These are phyloP conservation scores for Cheiracanthium punctorium DNA, from an alignment of 2,888 invertebrate species.

Conservation along the genomic window DNA sequence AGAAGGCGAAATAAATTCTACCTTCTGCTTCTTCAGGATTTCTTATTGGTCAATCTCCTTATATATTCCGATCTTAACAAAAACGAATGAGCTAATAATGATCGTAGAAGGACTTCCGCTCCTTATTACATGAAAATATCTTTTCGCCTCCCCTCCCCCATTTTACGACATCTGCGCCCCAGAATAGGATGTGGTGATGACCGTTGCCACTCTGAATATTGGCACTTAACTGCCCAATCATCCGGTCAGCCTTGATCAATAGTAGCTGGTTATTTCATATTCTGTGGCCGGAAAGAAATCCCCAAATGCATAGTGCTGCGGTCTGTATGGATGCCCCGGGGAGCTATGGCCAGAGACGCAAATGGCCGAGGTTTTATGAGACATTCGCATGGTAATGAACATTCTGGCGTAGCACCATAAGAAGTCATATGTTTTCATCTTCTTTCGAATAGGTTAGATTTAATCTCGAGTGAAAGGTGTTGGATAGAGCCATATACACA, in stretches of 20 bases:
- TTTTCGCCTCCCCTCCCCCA: background rate
- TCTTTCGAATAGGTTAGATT: too few relatives aligned
- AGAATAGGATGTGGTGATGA: slow-evolving; percentile 24
- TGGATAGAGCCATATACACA: too few relatives aligned
- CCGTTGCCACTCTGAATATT: slow-evolving; percentile 63
- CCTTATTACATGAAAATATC: slow-evolving; percentile 11
- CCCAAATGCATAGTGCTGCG: slow-evolving; percentile 28
- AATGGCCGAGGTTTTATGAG: slow-evolving; percentile 60
- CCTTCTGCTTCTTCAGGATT: too few relatives aligned
- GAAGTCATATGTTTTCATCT: slow-evolving; percentile 50
- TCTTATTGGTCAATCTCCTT: too few relatives aligned
- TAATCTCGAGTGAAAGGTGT: too few relatives aligned
- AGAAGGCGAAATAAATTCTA: too few relatives aligned
- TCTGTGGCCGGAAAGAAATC: slow-evolving; percentile 34
- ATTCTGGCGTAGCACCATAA: slow-evolving; percentile 13
- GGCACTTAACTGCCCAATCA: slow-evolving; percentile 63
- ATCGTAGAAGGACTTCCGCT: slow-evolving; percentile 9
- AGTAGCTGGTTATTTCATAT: slow-evolving; percentile 47
- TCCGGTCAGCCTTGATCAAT: slow-evolving; percentile 66
- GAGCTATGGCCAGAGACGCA: slow-evolving; percentile 36
- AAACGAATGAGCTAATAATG: slow-evolving; percentile 22
- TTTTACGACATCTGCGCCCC: slow-evolving; percentile 36
- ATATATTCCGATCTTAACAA: background rate
- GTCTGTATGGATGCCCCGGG: slow-evolving; percentile 38
- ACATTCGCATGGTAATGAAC: slow-evolving; percentile 52